Conservation (phyloP, 2,113 vertebrate species). For the Eclectus roratus region DNA sequence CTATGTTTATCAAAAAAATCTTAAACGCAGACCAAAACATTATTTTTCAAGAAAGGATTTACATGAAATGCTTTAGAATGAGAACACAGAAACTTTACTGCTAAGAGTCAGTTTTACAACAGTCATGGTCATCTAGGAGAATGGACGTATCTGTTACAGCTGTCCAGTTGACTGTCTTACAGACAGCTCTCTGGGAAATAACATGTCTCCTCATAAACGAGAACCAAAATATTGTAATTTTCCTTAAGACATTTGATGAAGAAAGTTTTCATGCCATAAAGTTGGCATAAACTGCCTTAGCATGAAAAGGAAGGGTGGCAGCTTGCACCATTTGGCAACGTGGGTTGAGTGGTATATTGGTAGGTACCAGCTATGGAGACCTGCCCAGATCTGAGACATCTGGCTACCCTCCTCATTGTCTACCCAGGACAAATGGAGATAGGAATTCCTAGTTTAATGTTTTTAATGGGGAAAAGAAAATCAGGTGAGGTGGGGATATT, state of each 20-base stretch:
- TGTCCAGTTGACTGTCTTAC: not conserved
- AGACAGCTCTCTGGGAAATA: not conserved
- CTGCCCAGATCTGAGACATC: not conserved
- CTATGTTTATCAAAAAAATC: not conserved
- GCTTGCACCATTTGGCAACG: not conserved
- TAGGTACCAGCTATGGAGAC: not conserved
- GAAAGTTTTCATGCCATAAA: not conserved
- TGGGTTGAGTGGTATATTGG: fast-evolving
- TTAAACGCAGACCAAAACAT: not conserved
- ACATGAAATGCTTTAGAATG: not conserved
- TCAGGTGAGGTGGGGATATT: not conserved
- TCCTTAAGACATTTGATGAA: not conserved
- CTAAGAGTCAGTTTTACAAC: not conserved
- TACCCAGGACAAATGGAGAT: not conserved
- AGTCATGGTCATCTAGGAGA: not conserved
- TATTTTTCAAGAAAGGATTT: not conserved
- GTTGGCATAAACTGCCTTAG: not conserved
- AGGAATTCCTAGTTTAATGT: not conserved
- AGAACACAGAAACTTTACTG: not conserved
- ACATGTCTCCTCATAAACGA: not conserved
- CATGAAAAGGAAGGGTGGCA: not conserved
- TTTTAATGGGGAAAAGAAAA: not conserved
- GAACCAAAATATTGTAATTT: not conserved
- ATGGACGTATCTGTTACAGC: not conserved
- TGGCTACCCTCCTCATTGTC: not conserved